Percentiles rank a stretch among this genome's conserved stretches.
These are phyloP conservation scores for Etheostoma cragini DNA, from an alignment of 2,113 vertebrate species.

Conservation along the genomic window DNA sequence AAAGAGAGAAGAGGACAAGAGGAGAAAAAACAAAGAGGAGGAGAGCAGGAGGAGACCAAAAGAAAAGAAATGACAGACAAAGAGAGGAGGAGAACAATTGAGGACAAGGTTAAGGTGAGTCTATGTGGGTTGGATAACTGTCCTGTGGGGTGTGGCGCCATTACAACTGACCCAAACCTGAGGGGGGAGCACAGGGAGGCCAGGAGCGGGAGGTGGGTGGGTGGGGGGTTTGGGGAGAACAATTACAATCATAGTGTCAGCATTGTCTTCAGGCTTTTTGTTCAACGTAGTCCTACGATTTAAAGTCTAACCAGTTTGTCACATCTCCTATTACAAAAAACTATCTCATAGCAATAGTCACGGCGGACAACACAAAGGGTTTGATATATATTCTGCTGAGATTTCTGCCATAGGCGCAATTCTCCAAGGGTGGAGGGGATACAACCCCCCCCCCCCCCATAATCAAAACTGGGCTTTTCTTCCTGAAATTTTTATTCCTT, in stretches of 20 bases:
- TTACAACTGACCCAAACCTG: slow-evolving; percentile 21
- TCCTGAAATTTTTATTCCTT: too few species aligned
- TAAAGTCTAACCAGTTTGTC: too few species aligned
- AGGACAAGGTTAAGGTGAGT: slow-evolving; percentile 54
- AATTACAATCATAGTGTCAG: background rate
- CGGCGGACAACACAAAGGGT: too few species aligned
- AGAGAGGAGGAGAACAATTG: slow-evolving; percentile 26
- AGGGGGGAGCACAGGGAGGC: slow-evolving; percentile 32
- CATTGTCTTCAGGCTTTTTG: background rate
- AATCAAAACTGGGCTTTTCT: too few species aligned
- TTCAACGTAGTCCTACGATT: background rate
- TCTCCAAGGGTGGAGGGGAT: too few species aligned
- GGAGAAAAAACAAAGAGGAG: background rate
- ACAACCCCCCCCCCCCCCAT: too few species aligned
- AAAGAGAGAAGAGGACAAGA: background rate
- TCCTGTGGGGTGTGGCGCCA: slow-evolving; percentile 17
- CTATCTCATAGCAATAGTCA: too few species aligned
- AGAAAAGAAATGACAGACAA: slow-evolving; percentile 9
- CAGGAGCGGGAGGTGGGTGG: background rate
- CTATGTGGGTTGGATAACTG: slow-evolving; percentile 39
- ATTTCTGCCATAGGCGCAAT: too few species aligned
- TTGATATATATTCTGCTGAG: too few species aligned
- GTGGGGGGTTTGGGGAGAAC: slow-evolving; percentile 23
- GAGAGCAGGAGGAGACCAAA: background rate
- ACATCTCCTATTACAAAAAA: too few species aligned